These are phyloP conservation scores for Lycocerus yunnanus DNA, from an alignment of 2,888 invertebrate genomes.

Conservation along the genomic window DNA sequence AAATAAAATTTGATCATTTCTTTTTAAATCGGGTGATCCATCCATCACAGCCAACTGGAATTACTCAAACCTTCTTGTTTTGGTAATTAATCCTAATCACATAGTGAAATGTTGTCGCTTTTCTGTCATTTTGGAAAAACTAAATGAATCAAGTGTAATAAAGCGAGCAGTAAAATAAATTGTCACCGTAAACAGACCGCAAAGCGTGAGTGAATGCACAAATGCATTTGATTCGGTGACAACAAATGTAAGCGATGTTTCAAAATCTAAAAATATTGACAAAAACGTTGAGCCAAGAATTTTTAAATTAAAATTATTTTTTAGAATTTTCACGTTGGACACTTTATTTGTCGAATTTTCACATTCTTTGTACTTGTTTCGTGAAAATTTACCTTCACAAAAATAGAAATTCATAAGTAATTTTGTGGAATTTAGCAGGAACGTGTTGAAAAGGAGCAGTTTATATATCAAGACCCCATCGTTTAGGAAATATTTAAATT, in stretches of 20 bases:
- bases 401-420: background rate
- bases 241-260: slow-evolving; percentile 22
- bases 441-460: background rate
- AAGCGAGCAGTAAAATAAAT: slow-evolving; percentile 38
- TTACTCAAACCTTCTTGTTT: background rate
- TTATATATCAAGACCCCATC: background rate
- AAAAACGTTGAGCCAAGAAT: background rate
- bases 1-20: background rate
- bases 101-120: background rate
- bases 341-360: background rate
- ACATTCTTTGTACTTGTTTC: background rate
- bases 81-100: background rate
- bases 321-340: background rate
- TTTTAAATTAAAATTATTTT: background rate
- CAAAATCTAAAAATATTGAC: slow-evolving; percentile 24
- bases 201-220: slow-evolving; percentile 36
- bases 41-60: background rate
- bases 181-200: slow-evolving; percentile 37
- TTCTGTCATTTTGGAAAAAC: slow-evolving; percentile 3
- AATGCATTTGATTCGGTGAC: slow-evolving; percentile 31
- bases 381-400: background rate
- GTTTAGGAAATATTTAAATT: background rate
- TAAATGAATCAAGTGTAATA: slow-evolving; percentile 21
- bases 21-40: background rate
- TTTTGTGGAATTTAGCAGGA: background rate